Evolutionary conservation across 2,888 invertebrate genomes (phyloP).

Genomic region (Mimas tiliae): DNA sequence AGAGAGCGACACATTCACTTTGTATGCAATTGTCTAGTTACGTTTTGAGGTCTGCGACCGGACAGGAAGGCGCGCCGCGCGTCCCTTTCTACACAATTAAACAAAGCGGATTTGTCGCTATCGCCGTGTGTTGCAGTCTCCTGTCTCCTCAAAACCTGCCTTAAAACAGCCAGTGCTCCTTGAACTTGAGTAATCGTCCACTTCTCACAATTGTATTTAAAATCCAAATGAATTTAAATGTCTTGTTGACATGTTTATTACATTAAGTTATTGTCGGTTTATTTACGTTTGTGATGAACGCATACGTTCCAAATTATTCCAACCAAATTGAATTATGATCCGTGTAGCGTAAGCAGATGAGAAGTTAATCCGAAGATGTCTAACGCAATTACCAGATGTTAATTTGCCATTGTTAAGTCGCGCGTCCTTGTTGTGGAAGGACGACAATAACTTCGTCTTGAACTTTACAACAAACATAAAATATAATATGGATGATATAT

Average conservation of each 20-base stretch:
- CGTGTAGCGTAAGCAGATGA: constrained; percentile 56
- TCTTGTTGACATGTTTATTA: constrained; percentile 26
- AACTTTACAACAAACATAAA: background rate
- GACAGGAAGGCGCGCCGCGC: no score
- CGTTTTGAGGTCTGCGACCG: no score
- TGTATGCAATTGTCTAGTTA: no score
- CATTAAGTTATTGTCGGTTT: constrained; percentile 31
- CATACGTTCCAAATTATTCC: constrained; percentile 40
- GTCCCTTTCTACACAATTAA: no score
- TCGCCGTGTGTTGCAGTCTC: no score
- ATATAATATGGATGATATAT: no score
- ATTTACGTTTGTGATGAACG: constrained; percentile 36
- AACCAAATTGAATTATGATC: constrained; percentile 61
- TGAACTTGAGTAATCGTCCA: background rate
- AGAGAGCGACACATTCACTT: no score
- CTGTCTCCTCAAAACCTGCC: no score
- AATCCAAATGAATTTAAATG: constrained; percentile 11
- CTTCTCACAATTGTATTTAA: constrained; percentile 6
- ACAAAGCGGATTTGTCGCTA: no score
- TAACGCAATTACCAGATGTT: constrained; percentile 63
- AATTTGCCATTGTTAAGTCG: constrained; percentile 43
- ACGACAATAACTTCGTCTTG: background rate
- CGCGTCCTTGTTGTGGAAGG: background rate
- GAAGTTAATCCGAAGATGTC: constrained; percentile 58
- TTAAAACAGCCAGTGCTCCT: background rate